Conservation (phyloP, 2,113 vertebrate genomes). For the Lichenostomus cassidix region DNA sequence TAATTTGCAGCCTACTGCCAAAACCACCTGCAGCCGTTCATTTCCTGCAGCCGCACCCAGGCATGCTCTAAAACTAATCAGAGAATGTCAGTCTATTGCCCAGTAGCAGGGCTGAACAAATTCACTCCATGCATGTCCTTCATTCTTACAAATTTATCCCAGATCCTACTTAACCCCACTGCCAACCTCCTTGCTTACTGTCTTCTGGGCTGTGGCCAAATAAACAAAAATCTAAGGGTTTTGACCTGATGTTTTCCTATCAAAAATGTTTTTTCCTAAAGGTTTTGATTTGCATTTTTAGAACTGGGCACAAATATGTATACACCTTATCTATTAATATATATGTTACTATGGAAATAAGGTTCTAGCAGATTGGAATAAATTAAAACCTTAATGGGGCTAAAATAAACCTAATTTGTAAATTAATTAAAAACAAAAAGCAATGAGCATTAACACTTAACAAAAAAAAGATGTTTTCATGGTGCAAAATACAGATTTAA, state of each 20-base stretch:
- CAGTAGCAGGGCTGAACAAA: neutral
- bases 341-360: neutral
- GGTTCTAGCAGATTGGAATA: conserved; percentile 13
- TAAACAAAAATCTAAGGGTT: neutral
- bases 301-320: neutral
- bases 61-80: neutral
- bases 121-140: neutral
- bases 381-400: neutral
- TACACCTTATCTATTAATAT: neutral
- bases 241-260: neutral
- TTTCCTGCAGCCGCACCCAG: accelerated
- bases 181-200: neutral
- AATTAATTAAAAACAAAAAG: conserved; percentile 27
- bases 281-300: neutral
- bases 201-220: neutral
- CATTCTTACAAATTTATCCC: neutral
- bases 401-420: conserved; percentile 35
- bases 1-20: conserved; percentile 18
- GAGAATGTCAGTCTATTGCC: neutral
- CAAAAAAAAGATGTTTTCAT: neutral
- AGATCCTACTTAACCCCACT: neutral
- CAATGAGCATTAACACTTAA: neutral
- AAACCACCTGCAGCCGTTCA: neutral
- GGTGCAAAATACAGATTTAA: conserved; percentile 24
- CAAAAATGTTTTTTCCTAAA: neutral